Evolutionary conservation across 2,113 vertebrate genomes (phyloP).

Genomic region (Archocentrus centrarchus): DNA sequence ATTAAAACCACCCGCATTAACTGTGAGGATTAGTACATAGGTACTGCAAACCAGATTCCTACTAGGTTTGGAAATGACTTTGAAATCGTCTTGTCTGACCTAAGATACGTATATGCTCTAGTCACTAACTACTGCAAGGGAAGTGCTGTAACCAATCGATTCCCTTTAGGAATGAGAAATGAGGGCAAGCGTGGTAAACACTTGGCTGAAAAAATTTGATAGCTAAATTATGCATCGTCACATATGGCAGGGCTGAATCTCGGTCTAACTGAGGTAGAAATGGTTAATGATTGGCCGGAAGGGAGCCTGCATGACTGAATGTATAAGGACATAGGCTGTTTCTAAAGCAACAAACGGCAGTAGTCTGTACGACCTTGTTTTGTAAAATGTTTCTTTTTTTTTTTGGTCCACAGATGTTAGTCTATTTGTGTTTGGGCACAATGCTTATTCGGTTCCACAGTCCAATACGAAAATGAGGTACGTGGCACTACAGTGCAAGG

Average conservation of each 20-base stretch:
- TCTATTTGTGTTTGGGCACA: neutral
- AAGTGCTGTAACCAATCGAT: constrained; percentile 45
- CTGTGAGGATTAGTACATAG: neutral
- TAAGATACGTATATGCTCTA: neutral
- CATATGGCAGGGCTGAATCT: constrained; percentile 75
- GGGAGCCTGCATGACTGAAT: constrained; percentile 66
- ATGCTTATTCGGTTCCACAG: neutral
- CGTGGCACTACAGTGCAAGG: neutral
- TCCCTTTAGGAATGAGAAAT: constrained; percentile 64
- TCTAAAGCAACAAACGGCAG: constrained; percentile 61
- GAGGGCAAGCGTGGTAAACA: constrained; percentile 71
- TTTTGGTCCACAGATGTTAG: constrained; percentile 33
- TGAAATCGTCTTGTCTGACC: constrained; percentile 36
- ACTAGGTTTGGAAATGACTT: constrained; percentile 3
- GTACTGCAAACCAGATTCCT: neutral
- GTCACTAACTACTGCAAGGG: constrained; percentile 12
- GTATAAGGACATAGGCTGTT: constrained; percentile 59
- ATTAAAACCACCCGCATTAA: neutral
- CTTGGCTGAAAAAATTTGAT: constrained; percentile 57
- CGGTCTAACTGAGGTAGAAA: constrained; percentile 72
- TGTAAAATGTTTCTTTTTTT: constrained; percentile 1
- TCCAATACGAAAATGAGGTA: neutral
- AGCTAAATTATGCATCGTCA: constrained; percentile 83
- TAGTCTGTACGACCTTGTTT: constrained; percentile 22
- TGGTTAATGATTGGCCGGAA: constrained; percentile 80